Base-by-base conservation (phyloP, 2,797 vertebrate species). In the Melanotaenia boesemani region DNA sequence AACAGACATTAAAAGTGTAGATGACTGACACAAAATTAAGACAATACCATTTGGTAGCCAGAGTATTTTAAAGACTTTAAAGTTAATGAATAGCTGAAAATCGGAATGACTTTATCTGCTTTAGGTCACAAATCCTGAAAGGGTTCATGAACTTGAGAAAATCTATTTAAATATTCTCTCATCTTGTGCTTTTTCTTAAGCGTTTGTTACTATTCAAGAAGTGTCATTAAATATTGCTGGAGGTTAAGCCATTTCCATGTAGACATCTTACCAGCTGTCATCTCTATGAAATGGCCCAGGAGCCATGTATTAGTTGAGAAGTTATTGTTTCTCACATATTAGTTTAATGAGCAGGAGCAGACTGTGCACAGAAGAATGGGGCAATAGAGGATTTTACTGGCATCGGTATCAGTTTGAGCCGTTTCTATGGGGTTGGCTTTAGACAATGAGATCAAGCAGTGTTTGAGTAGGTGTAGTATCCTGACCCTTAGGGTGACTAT, bases 271-370 rank as follows among this genome's bases (percentile, higher is more conserved):
- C 44, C 68, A 39, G 66, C 11, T 76, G 36, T 59, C 63, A 41
- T 70, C 28, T 59, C 84, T 61, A 61, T 61, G 63, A 69, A 79
- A 66, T 69, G 15, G 32, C 63, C 54, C 60, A 59, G 1, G 12
- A 84, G 63, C 5, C 60, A 44, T n/a, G 37, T 76, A 59, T 26
- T 48, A 36, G 63, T 50, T 65, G 70, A 48, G 68, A 81, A 85
- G 73, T 50, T 59, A 77, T 66, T 65, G 62, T 80, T 79, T 80
- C 67, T 18, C 50, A 77, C 77, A 82, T 63, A 83, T 75, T 57
- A 73, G 34, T 58, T 69, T 67, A 55, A 82, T 69, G 72, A 30
- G 63, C 16, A 72, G 60, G 62, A 79, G 66, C 59, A 69, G 65
- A 68, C 28, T 80, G 56, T 44, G 41, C 58, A 20, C 20, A 70